Percentiles rank a stretch among this genome's conserved stretches.
Conservation (phyloP, 2,888 invertebrate species). For the Lepetodrilus schrolli region DNA sequence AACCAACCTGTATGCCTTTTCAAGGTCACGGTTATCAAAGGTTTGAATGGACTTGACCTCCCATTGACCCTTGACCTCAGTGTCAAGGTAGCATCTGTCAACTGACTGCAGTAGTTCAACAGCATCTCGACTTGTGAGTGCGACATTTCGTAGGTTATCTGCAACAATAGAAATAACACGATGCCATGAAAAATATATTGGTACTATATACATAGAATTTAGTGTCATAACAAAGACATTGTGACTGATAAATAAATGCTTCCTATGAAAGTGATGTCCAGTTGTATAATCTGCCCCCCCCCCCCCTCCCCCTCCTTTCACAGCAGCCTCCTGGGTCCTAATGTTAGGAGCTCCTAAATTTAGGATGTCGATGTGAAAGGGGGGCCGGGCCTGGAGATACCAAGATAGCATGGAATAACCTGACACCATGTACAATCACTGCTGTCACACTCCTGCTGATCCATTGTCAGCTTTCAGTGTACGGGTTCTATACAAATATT, state of each 20-base stretch:
- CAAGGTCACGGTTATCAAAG: slow-evolving; percentile 55
- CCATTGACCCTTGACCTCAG: slow-evolving; percentile 50
- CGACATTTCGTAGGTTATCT: slow-evolving; percentile 56
- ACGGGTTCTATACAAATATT: neutral
- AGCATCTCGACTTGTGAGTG: slow-evolving; percentile 58
- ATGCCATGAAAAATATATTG: neutral
- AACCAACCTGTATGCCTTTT: slow-evolving; percentile 55
- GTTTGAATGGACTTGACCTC: slow-evolving; percentile 47
- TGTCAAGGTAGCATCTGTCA: slow-evolving; percentile 54
- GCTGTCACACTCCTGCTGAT: no score
- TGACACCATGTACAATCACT: neutral
- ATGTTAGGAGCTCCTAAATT: no score
- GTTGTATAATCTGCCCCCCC: no score
- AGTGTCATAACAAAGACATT: neutral
- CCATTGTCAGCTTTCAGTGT: no score
- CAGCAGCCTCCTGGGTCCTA: no score
- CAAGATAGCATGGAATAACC: neutral
- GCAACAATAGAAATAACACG: no score
- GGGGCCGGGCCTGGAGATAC: no score
- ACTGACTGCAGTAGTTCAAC: slow-evolving; percentile 50
- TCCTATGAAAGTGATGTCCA: no score
- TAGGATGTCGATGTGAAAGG: no score
- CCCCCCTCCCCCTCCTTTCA: no score
- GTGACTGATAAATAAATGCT: neutral
- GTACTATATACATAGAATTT: neutral